Conservation (phyloP, 92 coral and sea anemone genomes). For the Actinostola sp. region DNA sequence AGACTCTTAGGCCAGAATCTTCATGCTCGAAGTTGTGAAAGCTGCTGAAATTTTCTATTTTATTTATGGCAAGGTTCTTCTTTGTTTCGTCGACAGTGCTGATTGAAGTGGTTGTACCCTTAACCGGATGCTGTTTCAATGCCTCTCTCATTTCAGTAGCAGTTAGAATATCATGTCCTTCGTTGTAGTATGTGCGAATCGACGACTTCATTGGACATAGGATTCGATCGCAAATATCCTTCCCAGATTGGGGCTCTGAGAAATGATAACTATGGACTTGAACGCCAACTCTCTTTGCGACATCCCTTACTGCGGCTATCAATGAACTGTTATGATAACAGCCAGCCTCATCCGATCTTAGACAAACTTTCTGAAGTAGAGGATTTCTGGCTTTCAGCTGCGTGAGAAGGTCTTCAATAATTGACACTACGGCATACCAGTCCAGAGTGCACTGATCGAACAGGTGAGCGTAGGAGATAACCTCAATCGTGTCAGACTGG, state of each 20-base stretch:
- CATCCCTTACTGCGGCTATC: slow-evolving; percentile 64
- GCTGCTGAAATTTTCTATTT: slow-evolving; percentile 49
- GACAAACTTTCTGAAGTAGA: slow-evolving; percentile 43
- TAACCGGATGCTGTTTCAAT: slow-evolving; percentile 66
- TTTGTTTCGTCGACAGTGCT: slow-evolving; percentile 52
- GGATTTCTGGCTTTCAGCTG: slow-evolving; percentile 58
- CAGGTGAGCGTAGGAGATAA: slow-evolving; percentile 71
- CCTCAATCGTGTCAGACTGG: slow-evolving; percentile 48
- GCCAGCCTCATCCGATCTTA: slow-evolving; percentile 79
- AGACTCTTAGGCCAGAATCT: slow-evolving; percentile 58
- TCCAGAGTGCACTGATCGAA: slow-evolving; percentile 83
- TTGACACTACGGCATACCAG: slow-evolving; percentile 75
- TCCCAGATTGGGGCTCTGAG: slow-evolving; percentile 82
- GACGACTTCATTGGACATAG: slow-evolving; percentile 75
- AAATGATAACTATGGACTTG: slow-evolving; percentile 61
- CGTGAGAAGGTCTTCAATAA: slow-evolving; percentile 67
- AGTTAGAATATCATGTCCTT: slow-evolving; percentile 77
- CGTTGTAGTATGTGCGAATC: slow-evolving; percentile 68
- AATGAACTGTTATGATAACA: slow-evolving; percentile 73
- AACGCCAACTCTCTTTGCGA: slow-evolving; percentile 58
- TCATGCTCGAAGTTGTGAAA: slow-evolving; percentile 66
- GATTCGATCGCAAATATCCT: slow-evolving; percentile 72
- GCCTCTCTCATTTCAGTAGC: slow-evolving; percentile 82
- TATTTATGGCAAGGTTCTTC: slow-evolving; percentile 45
- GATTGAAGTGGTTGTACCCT: slow-evolving; percentile 78